These are phyloP conservation scores for Physocephala rufipes DNA, from an alignment of 2,888 invertebrate species.

Conservation along the genomic window DNA sequence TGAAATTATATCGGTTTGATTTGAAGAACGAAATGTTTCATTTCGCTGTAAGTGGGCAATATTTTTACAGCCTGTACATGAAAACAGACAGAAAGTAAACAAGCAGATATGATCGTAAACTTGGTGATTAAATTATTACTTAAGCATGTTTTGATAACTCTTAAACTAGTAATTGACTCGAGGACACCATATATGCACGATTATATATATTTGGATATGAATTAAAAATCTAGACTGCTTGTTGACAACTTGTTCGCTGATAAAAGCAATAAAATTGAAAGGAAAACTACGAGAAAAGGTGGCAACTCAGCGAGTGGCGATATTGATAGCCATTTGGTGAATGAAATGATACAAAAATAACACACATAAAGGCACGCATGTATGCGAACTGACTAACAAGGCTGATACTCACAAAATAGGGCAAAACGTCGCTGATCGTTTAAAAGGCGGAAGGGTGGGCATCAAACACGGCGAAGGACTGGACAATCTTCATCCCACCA, in stretches of 20 bases:
- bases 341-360: not conserved
- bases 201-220: not conserved
- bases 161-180: conserved; percentile 2
- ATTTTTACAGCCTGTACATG: too few relatives aligned
- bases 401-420: not conserved
- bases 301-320: not conserved
- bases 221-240: not conserved
- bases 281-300: not conserved
- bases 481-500: too few relatives aligned
- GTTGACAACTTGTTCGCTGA: not conserved
- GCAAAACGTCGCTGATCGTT: not conserved
- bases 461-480: too few relatives aligned
- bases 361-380: not conserved
- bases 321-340: not conserved
- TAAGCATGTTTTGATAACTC: not conserved
- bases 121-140: too few relatives aligned
- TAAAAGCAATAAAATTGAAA: not conserved
- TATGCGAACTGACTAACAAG: not conserved
- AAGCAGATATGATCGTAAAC: too few relatives aligned
- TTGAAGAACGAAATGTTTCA: too few relatives aligned
- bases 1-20: too few relatives aligned
- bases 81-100: too few relatives aligned
- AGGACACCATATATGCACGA: not conserved
- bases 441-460: not conserved
- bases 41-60: too few relatives aligned